These are phyloP conservation scores for Hybognathus amarus DNA, from an alignment of 2,797 vertebrate genomes.

Conservation along the genomic window DNA sequence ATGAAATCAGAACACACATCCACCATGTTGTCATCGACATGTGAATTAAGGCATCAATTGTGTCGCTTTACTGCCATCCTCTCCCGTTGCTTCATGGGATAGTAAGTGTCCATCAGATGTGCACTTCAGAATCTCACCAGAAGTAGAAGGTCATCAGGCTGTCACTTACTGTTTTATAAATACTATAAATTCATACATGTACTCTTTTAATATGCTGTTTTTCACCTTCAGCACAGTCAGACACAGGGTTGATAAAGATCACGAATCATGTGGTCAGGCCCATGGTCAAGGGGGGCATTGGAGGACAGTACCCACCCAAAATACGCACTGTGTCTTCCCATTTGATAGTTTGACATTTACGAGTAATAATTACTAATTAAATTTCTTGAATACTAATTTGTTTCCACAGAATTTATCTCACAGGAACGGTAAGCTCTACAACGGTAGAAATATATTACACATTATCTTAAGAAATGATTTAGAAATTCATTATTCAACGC, in stretches of 20 bases:
- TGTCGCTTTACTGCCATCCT: background rate
- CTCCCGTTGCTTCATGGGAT: background rate
- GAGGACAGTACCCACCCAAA: too few species aligned
- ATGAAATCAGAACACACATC: background rate
- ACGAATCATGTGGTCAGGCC: background rate
- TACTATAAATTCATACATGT: too few species aligned
- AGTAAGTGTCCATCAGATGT: background rate
- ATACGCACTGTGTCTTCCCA: too few species aligned
- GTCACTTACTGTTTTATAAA: background rate
- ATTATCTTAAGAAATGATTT: too few species aligned
- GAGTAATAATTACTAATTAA: too few species aligned
- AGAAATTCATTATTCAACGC: too few species aligned
- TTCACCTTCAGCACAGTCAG: background rate
- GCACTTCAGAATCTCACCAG: background rate
- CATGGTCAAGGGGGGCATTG: too few species aligned
- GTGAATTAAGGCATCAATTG: background rate
- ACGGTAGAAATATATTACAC: too few species aligned
- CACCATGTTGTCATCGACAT: background rate
- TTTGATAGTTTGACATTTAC: too few species aligned
- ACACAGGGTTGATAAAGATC: background rate
- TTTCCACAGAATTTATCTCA: too few species aligned
- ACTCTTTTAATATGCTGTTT: background rate
- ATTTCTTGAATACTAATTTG: too few species aligned
- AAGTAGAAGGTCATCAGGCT: background rate
- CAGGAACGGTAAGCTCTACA: too few species aligned